Evolutionary conservation across 2,113 vertebrate genomes (phyloP).

Genomic region (Catharus fuscescens): DNA sequence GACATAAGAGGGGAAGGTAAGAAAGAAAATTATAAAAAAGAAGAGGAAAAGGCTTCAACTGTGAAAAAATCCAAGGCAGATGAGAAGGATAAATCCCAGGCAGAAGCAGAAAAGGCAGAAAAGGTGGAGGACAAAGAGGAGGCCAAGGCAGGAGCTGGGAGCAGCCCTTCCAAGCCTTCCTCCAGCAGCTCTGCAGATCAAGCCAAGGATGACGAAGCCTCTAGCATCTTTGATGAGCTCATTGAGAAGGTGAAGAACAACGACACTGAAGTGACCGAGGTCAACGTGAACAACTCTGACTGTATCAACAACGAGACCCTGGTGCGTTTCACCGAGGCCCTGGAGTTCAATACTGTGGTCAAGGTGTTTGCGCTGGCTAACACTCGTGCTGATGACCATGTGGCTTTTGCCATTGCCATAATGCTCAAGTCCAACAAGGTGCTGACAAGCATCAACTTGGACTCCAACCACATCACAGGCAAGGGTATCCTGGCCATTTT

Average conservation of each 20-base stretch:
- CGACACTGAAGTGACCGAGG: slow-evolving; percentile 81
- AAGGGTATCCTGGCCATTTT: slow-evolving; percentile 95
- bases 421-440: slow-evolving; percentile 89
- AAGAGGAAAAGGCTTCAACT: slow-evolving; percentile 45
- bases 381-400: slow-evolving; percentile 92
- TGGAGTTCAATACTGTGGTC: slow-evolving; percentile 87
- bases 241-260: slow-evolving; percentile 88
- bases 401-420: slow-evolving; percentile 90
- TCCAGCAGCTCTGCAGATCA: slow-evolving; percentile 7
- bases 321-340: slow-evolving; percentile 89
- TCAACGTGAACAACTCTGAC: slow-evolving; percentile 97
- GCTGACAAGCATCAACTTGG: slow-evolving; percentile 92
- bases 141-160: not conserved
- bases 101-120: slow-evolving; percentile 7
- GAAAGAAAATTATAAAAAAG: slow-evolving; percentile 58
- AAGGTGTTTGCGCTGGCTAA: slow-evolving; percentile 91
- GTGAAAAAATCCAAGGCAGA: slow-evolving; percentile 10
- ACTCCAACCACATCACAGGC: slow-evolving; percentile 95
- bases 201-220: slow-evolving; percentile 76
- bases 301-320: slow-evolving; percentile 92
- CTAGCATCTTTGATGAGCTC: slow-evolving; percentile 92
- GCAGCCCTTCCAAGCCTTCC: slow-evolving; percentile 39
- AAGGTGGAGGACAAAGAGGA: slow-evolving; percentile 29
- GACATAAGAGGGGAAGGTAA: slow-evolving; percentile 34
- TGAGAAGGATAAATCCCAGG: slow-evolving; percentile 20